Evolutionary conservation across 2,888 invertebrate genomes (phyloP), one percentile per base, ranked within the genome.

Genomic region (Latheticus oryzae): DNA sequence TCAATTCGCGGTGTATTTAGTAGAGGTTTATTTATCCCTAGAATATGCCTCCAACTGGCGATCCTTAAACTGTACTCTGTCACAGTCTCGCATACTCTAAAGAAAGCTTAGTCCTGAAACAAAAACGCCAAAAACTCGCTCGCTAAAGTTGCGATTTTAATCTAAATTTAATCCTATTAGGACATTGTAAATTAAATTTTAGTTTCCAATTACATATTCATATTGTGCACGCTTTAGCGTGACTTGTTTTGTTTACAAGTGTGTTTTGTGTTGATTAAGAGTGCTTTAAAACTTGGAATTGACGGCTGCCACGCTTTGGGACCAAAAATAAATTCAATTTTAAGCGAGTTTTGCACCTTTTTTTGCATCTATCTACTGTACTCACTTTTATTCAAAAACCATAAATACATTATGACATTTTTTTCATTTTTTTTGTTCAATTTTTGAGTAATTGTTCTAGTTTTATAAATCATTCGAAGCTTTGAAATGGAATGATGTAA

Each of bases 141-240:
- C 54, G 61, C 60, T 54, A 52, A 58, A 63, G 59, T 65, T 64
- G 61, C 63, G 56, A 64, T 67, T 66, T 69, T 66, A 68, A 67
- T 68, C 65, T 64, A 64, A 66, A 66, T 64, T 64, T 68, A 66
- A 67, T 68, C 63, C 64, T 58, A 67, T 67, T 67, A 65, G 66
- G 62, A 57, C 60, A 62, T 59, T 64, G 65, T 64, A 70, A 69
- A 70, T 69, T 68, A 66, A 68, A 68, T 69, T 69, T 65, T 61
- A 67, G 66, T 67, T 64, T 61, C 62, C 66, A 69, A 70, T 70
- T 70, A 70, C 67, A 67, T 68, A 70, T 70, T 70, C 70, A 70
- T 70, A 65, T 66, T 67, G 53, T 52, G 38, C 40, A 45, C 43
- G 38, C 24, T 30, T n/a, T 35, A 48, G 40, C 53, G 51, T 58